Evolutionary conservation across 2,797 vertebrate species (phyloP).

Genomic region (Cirrhinus mrigala): DNA sequence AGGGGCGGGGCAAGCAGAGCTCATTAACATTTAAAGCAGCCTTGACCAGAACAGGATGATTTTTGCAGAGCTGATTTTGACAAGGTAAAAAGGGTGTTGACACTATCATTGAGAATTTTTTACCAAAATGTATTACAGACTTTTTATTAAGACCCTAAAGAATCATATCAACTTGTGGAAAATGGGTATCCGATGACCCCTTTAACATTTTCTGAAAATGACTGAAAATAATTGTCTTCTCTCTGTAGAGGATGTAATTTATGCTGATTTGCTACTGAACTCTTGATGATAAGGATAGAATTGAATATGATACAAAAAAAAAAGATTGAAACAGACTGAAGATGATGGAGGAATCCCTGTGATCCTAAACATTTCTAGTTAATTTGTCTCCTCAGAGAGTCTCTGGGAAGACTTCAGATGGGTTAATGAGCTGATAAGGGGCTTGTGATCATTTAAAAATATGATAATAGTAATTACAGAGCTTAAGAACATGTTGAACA

Average conservation of each 20-base stretch:
- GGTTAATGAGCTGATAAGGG: conserved; percentile 36
- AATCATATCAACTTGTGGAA: no score
- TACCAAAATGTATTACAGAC: no score
- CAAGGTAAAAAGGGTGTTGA: no score
- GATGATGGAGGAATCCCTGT: conserved; percentile 24
- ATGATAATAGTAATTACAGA: conserved; percentile 46
- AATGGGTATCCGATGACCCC: no score
- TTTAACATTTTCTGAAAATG: neutral
- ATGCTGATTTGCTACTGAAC: conserved; percentile 20
- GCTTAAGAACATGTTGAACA: conserved; percentile 31
- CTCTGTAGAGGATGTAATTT: conserved; percentile 16
- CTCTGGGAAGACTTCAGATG: conserved; percentile 29
- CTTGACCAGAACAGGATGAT: no score
- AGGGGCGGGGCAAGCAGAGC: no score
- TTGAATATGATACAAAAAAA: conserved; percentile 1
- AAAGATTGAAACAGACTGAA: neutral
- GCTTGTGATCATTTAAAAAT: conserved; percentile 46
- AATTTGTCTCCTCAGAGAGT: conserved; percentile 12
- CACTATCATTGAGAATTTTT: no score
- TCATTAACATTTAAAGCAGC: no score
- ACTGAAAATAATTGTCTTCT: neutral
- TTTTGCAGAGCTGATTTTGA: no score
- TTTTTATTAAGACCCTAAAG: no score
- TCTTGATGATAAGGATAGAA: conserved; percentile 18
- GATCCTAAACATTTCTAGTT: conserved; percentile 31